Conservation (phyloP, 2,113 vertebrate species). For the Lagopus leucura region DNA sequence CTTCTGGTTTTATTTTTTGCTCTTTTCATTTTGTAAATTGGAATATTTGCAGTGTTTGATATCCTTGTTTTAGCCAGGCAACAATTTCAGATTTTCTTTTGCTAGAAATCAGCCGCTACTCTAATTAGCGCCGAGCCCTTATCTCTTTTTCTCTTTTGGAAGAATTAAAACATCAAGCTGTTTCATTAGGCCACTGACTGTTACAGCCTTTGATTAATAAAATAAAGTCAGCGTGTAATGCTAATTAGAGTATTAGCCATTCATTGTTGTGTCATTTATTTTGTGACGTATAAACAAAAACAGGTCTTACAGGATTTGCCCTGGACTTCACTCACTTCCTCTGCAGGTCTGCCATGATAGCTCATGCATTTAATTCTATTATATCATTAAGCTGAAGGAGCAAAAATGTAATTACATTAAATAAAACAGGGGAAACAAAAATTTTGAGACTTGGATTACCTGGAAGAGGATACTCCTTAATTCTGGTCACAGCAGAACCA, state of each 20-base stretch:
- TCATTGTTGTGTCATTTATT: background rate
- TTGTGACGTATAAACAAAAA: background rate
- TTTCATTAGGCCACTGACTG: background rate
- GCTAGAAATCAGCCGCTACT: background rate
- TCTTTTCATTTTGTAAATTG: background rate
- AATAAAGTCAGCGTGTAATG: background rate
- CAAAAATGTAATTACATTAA: accelerated
- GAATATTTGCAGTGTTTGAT: background rate
- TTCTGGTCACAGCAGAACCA: background rate
- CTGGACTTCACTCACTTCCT: accelerated
- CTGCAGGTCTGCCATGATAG: background rate
- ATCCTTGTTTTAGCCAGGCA: background rate
- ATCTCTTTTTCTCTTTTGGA: background rate
- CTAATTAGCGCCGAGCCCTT: background rate
- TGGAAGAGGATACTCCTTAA: background rate
- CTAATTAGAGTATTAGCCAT: background rate
- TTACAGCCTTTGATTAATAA: background rate
- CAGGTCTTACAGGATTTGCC: background rate
- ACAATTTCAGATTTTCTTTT: background rate
- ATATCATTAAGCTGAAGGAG: accelerated
- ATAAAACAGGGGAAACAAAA: background rate
- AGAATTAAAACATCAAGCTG: constrained; percentile 20
- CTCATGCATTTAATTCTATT: accelerated
- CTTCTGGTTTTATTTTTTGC: background rate
- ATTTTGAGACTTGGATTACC: accelerated